Percentiles rank a stretch among this genome's conserved stretches.
phyloP scores from a whole-genome alignment of 2,113 vertebrate species.

The Cryptotis parvus region DNA sequence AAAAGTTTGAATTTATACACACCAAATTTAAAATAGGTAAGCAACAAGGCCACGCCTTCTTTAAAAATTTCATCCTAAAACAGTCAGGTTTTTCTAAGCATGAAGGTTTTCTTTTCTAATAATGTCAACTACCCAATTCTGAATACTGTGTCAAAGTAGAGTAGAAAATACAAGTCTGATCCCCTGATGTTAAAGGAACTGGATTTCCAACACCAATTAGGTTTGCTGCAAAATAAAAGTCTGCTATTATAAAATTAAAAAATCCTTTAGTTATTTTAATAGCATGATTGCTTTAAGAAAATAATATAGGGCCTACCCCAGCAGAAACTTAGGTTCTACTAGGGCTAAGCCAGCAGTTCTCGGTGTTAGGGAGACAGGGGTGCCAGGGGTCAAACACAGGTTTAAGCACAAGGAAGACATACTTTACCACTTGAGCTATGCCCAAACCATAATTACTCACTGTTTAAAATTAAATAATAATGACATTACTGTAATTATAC shows the following conservation, averaged over 20 bases:
- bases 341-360: no score
- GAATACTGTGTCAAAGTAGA: background rate
- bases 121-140: constrained; percentile 5
- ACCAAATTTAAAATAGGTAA: background rate
- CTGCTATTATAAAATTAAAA: background rate
- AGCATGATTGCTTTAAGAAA: background rate
- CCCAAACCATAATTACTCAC: no score
- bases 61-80: constrained; percentile 25
- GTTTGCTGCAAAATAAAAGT: background rate
- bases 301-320: background rate
- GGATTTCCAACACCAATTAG: background rate
- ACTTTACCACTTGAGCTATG: no score
- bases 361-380: no score
- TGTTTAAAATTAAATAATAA: background rate
- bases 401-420: no score
- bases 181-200: background rate
- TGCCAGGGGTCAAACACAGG: no score
- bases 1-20: background rate
- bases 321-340: background rate
- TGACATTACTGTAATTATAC: background rate
- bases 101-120: constrained; percentile 1
- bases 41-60: background rate
- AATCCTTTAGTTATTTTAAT: background rate
- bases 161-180: constrained; percentile 1
- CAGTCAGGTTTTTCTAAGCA: background rate